Percentiles rank a stretch among this genome's conserved stretches.
Conservation (phyloP, 2,797 vertebrate genomes). For the Falco novaeseelandiae region DNA sequence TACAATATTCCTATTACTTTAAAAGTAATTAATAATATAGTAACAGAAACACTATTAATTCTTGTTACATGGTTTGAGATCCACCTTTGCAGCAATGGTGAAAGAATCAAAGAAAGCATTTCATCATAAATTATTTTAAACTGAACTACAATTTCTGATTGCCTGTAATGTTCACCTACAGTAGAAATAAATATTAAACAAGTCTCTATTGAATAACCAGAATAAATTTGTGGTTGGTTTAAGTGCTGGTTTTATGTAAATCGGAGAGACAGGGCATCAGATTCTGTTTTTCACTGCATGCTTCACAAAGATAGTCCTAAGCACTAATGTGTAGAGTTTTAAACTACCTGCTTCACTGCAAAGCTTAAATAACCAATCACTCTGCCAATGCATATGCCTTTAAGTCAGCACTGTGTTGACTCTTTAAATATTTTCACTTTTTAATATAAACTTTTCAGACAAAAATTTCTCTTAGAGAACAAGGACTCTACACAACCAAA, state of each 20-base stretch:
- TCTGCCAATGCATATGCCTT: slow-evolving; percentile 40
- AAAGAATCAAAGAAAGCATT: not conserved
- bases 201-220: not conserved
- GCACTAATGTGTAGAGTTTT: not conserved
- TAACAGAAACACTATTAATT: not conserved
- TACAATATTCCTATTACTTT: not conserved
- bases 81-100: not conserved
- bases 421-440: slow-evolving; percentile 68
- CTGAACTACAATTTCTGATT: not conserved
- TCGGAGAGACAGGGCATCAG: not conserved
- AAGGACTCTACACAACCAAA: slow-evolving; percentile 48
- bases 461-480: slow-evolving; percentile 45
- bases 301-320: slow-evolving; percentile 16
- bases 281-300: not conserved
- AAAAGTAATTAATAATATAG: not conserved
- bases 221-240: not conserved
- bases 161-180: not conserved
- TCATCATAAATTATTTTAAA: not conserved
- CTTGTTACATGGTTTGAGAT: not conserved
- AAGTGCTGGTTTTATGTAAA: slow-evolving; percentile 13
- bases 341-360: slow-evolving; percentile 43
- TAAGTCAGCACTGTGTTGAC: slow-evolving; percentile 42
- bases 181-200: slow-evolving; percentile 12
- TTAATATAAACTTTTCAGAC: slow-evolving; percentile 57
- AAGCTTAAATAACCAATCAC: slow-evolving; percentile 55